These are phyloP conservation scores for Daubentonia madagascariensis DNA, from an alignment of 2,113 vertebrate species.

Conservation along the genomic window DNA sequence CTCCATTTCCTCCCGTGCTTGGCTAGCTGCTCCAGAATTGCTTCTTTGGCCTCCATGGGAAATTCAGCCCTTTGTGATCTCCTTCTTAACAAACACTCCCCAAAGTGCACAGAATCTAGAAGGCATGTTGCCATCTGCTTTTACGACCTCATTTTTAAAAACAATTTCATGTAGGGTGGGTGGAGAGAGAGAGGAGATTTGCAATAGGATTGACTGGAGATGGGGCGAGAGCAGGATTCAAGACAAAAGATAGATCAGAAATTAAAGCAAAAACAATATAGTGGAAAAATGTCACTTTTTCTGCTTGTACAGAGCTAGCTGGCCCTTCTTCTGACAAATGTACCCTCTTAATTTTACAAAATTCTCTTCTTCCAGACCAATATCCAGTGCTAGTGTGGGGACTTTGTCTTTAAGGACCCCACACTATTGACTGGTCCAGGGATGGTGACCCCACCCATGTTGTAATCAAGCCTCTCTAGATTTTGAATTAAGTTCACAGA, in stretches of 20 bases:
- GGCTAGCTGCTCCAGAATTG: background rate
- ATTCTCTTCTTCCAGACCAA: background rate
- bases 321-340: background rate
- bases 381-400: background rate
- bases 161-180: background rate
- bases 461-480: background rate
- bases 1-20: background rate
- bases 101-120: background rate
- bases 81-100: background rate
- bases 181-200: background rate
- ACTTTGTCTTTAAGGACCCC: background rate
- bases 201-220: background rate
- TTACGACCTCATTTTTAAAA: background rate
- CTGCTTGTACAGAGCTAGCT: background rate
- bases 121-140: background rate
- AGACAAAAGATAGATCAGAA: background rate
- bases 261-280: background rate
- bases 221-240: background rate
- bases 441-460: background rate
- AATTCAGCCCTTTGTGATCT: background rate
- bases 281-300: background rate
- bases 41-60: background rate
- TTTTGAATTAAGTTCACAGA: background rate
- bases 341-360: background rate
- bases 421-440: too few species aligned